Evolutionary conservation across 2,113 vertebrate species (phyloP).

Genomic region (Sinosuthora webbiana): DNA sequence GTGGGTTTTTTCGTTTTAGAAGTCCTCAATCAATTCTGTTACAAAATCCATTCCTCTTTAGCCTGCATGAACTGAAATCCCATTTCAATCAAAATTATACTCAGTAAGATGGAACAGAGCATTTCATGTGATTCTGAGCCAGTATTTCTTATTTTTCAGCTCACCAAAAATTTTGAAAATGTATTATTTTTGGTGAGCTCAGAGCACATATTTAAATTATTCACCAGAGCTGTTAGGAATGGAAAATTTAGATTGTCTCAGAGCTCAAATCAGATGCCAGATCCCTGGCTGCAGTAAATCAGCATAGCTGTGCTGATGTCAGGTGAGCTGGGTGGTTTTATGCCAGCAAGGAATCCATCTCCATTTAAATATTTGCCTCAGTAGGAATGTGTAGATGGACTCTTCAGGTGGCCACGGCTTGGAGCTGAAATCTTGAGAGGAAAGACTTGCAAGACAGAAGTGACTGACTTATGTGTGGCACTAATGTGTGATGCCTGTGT

Average conservation of each 20-base stretch:
- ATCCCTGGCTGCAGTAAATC: slow-evolving; percentile 36
- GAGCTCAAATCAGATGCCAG: slow-evolving; percentile 25
- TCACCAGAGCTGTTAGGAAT: slow-evolving; percentile 16
- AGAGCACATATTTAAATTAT: slow-evolving; percentile 26
- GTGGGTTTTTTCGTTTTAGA: background rate
- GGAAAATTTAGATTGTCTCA: slow-evolving; percentile 27
- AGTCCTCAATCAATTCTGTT: background rate
- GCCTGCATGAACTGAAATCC: background rate
- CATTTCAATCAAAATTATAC: background rate
- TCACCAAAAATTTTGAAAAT: slow-evolving; percentile 29
- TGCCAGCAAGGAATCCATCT: background rate
- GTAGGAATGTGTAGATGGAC: background rate
- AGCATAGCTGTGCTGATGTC: background rate
- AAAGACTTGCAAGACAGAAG: background rate
- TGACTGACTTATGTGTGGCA: background rate
- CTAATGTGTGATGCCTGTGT: background rate
- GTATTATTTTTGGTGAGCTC: slow-evolving; percentile 27
- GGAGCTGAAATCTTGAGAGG: background rate
- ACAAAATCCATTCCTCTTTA: background rate
- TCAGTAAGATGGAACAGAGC: background rate
- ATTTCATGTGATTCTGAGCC: background rate
- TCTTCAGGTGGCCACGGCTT: background rate
- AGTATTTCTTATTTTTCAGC: background rate
- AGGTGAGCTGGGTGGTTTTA: background rate
- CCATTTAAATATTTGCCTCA: background rate